Conservation (phyloP, 2,888 invertebrate species). For the Zelleria hepariella region DNA sequence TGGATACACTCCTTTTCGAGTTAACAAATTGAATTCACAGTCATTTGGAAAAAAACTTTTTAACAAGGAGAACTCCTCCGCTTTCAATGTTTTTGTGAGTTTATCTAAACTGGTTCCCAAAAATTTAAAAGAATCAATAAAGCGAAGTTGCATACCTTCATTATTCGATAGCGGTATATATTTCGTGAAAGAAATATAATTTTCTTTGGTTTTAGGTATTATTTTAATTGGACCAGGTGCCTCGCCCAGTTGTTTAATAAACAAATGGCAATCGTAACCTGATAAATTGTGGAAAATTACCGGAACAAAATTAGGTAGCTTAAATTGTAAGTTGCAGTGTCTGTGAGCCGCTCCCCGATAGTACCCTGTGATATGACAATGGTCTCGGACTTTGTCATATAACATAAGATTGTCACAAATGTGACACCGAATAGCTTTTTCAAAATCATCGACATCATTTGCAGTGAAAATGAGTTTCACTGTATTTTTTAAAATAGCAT, state of each 20-base stretch:
- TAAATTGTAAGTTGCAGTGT: slow-evolving; percentile 15
- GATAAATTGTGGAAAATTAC: slow-evolving; percentile 19
- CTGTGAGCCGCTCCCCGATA: slow-evolving; percentile 15
- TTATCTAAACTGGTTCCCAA: not conserved
- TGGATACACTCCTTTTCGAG: slow-evolving; percentile 14
- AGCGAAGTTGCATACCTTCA: slow-evolving; percentile 7
- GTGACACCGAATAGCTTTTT: too few relatives aligned
- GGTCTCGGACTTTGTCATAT: slow-evolving; percentile 12
- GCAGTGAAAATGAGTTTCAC: too few relatives aligned
- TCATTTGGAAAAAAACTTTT: not conserved
- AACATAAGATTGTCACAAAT: slow-evolving; percentile 8
- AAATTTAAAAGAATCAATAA: slow-evolving; percentile 7
- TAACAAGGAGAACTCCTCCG: not conserved
- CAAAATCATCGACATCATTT: too few relatives aligned
- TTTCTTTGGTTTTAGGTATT: slow-evolving; percentile 14
- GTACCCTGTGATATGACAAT: slow-evolving; percentile 12
- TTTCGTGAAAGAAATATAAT: slow-evolving; percentile 8
- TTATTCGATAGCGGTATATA: too few relatives aligned
- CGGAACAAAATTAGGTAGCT: slow-evolving; percentile 16
- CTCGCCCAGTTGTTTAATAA: slow-evolving; percentile 15
- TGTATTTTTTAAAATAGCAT: too few relatives aligned
- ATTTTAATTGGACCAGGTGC: slow-evolving; percentile 13
- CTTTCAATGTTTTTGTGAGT: not conserved
- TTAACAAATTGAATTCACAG: not conserved
- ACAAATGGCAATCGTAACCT: slow-evolving; percentile 18